These are phyloP conservation scores for Crepidodera aurea DNA, from an alignment of 2,888 invertebrate species.

Conservation along the genomic window DNA sequence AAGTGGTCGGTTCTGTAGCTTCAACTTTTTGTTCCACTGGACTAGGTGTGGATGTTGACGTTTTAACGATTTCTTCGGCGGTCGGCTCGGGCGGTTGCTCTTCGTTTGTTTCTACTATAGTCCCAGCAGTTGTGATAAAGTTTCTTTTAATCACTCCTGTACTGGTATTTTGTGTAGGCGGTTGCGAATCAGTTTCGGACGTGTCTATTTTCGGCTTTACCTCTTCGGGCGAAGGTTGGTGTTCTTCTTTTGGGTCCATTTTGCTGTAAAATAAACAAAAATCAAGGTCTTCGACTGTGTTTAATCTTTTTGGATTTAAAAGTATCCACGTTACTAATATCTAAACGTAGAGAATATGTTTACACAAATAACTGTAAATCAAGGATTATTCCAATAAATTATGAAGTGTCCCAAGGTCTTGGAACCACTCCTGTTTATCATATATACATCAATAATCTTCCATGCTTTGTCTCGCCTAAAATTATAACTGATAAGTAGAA, in stretches of 20 bases:
- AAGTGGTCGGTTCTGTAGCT: slow-evolving; percentile 21
- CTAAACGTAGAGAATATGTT: no score
- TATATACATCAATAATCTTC: no score
- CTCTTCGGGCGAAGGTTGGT: slow-evolving; percentile 35
- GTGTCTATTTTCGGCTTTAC: slow-evolving; percentile 38
- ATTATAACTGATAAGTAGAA: no score
- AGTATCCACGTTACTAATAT: no score
- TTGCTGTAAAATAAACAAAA: slow-evolving; percentile 18
- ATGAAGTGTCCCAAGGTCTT: no score
- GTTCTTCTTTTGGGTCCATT: slow-evolving; percentile 45
- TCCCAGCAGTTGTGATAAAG: slow-evolving; percentile 58
- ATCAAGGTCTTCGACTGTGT: no score
- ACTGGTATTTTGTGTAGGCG: slow-evolving; percentile 11
- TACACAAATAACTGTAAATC: no score
- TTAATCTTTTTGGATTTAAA: no score
- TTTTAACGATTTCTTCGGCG: slow-evolving; percentile 57
- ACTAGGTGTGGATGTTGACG: slow-evolving; percentile 40
- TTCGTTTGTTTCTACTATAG: slow-evolving; percentile 55
- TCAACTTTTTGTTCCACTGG: slow-evolving; percentile 35
- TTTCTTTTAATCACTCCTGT: slow-evolving; percentile 51
- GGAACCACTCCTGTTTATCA: no score
- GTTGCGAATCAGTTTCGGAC: slow-evolving; percentile 21
- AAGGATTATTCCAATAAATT: no score
- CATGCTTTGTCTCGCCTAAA: no score
- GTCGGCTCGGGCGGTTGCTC: slow-evolving; percentile 49